Evolutionary conservation across 2,113 vertebrate genomes (phyloP).

Genomic region (Synodontis membranacea): DNA sequence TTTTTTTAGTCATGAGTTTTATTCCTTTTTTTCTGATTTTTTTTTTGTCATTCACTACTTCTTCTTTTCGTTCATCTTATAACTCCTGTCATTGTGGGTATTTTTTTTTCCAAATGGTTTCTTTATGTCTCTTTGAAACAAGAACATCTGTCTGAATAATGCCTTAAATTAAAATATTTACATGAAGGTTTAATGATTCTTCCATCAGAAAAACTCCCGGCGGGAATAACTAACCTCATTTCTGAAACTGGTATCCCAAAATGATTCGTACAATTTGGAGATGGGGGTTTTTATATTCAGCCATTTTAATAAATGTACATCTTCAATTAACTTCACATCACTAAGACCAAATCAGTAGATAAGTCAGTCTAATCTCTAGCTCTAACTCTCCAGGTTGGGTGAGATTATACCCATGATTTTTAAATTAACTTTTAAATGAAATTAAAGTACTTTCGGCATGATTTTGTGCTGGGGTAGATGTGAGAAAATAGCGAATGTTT

Average conservation of each 20-base stretch:
- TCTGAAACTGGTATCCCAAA: neutral
- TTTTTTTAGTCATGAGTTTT: neutral
- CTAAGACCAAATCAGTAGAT: neutral
- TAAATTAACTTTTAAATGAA: too few species aligned
- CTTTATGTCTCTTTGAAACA: neutral
- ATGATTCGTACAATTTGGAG: neutral
- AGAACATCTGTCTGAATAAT: neutral
- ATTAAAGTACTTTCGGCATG: too few species aligned
- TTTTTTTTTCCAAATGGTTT: neutral
- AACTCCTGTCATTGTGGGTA: neutral
- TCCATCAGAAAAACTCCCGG: neutral
- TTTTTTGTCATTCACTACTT: neutral
- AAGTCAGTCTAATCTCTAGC: too few species aligned
- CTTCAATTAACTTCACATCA: neutral
- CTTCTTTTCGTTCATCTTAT: neutral
- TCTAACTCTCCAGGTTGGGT: too few species aligned
- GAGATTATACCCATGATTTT: too few species aligned
- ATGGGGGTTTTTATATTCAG: neutral
- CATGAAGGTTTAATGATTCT: neutral
- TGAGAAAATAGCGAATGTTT: too few species aligned
- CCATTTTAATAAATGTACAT: neutral
- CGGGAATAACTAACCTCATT: neutral
- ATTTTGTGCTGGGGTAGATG: too few species aligned
- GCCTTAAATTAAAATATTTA: neutral
- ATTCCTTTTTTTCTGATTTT: neutral